These are phyloP conservation scores for Cacatua alba DNA, from an alignment of 2,113 vertebrate species.

Conservation along the genomic window DNA sequence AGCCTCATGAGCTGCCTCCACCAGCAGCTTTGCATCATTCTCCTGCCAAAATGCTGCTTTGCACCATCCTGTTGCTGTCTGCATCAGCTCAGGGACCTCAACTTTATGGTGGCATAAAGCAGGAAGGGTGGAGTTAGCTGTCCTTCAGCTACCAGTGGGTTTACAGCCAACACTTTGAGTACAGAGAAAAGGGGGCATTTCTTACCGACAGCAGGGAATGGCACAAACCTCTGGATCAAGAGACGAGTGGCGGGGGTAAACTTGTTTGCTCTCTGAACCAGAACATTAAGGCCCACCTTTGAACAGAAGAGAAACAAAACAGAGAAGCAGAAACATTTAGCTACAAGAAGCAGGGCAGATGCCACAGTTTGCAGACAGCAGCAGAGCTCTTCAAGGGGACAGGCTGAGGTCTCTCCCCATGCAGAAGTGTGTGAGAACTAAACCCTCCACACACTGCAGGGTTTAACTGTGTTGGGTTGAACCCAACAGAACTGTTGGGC, in stretches of 20 bases:
- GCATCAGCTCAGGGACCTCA: not conserved
- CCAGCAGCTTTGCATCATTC: not conserved
- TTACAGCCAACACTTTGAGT: not conserved
- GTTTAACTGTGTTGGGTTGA: not conserved
- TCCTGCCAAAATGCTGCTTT: not conserved
- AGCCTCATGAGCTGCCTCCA: not conserved
- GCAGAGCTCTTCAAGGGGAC: not conserved
- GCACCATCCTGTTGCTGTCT: not conserved
- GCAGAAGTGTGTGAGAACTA: rapidly evolving
- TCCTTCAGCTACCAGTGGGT: not conserved
- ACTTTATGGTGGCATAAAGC: not conserved
- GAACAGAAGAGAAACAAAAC: not conserved
- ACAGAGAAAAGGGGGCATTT: not conserved
- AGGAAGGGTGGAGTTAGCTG: not conserved
- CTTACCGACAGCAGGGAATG: constrained; percentile 93
- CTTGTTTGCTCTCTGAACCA: constrained; percentile 86
- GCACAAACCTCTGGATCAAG: constrained; percentile 91
- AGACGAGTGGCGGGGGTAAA: constrained; percentile 87
- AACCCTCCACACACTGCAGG: rapidly evolving
- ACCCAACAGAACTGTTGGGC: not conserved
- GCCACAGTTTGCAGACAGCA: not conserved
- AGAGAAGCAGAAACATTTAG: not conserved
- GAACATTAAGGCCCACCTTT: constrained; percentile 90
- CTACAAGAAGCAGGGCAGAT: not conserved
- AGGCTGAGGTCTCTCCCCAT: rapidly evolving